These are phyloP conservation scores for Strongylocentrotus purpuratus DNA, from an alignment of 35 echinoderm and acorn worm genomes.

Conservation along the genomic window DNA sequence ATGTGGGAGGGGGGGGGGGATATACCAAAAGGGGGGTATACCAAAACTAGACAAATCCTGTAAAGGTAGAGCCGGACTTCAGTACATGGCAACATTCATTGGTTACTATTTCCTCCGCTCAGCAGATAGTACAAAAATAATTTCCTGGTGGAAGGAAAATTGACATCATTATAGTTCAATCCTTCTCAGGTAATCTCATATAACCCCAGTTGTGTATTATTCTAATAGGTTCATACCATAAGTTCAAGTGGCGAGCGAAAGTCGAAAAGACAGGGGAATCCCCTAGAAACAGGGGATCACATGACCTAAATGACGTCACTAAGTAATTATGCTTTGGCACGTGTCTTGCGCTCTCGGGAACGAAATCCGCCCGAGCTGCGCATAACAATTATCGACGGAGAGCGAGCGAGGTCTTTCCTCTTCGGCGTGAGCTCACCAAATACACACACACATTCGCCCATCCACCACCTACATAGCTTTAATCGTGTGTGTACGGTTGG, in stretches of 20 bases:
- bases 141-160: no score
- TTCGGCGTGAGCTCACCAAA: background rate
- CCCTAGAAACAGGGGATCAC: background rate
- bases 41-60: no score
- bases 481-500: background rate
- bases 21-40: no score
- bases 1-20: no score
- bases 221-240: no score
- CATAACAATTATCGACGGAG: slow-evolving; percentile 2
- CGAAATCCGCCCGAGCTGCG: background rate
- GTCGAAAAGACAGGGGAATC: background rate
- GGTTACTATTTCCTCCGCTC: no score
- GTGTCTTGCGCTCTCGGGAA: background rate
- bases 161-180: no score
- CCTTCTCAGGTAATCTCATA: no score
- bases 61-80: no score
- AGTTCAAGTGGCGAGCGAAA: background rate
- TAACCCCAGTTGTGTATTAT: no score
- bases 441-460: background rate
- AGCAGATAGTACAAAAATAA: no score
- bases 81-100: no score
- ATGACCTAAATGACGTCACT: background rate
- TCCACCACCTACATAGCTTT: background rate
- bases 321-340: background rate
- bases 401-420: background rate